These are phyloP conservation scores for Chironomus tepperi DNA, from an alignment of 1,140 invertebrate species.

Conservation along the genomic window DNA sequence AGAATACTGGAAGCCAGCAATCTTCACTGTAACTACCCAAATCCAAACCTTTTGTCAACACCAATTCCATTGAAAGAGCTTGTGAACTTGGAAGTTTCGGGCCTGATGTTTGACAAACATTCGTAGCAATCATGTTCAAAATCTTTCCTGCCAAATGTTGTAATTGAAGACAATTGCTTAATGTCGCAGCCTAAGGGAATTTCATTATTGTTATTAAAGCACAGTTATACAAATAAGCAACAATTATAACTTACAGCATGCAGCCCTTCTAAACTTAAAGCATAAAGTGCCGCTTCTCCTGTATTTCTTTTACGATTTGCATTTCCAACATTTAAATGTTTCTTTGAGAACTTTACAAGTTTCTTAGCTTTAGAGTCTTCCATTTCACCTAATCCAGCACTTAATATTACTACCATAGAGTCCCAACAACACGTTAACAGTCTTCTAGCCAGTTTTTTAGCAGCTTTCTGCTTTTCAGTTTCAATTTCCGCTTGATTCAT, in stretches of 20 bases:
- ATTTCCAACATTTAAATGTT: constrained; percentile 43
- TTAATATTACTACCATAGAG: constrained; percentile 78
- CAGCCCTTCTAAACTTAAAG: constrained; percentile 75
- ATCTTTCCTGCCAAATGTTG: constrained; percentile 53
- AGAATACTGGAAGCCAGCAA: constrained; percentile 90
- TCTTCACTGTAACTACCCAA: constrained; percentile 82
- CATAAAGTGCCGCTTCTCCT: constrained; percentile 60
- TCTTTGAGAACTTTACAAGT: constrained; percentile 46
- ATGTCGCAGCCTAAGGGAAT: constrained; percentile 50
- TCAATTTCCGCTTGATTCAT: constrained; percentile 56
- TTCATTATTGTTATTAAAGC: not conserved
- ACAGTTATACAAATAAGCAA: constrained; percentile 3
- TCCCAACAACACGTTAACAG: constrained; percentile 87
- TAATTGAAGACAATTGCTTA: constrained; percentile 64
- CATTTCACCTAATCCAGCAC: constrained; percentile 60
- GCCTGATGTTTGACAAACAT: constrained; percentile 45
- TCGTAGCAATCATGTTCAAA: constrained; percentile 37
- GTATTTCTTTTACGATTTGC: constrained; percentile 49
- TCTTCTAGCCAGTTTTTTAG: constrained; percentile 51
- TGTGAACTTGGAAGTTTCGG: constrained; percentile 72
- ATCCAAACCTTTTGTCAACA: constrained; percentile 65
- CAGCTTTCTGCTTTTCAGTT: constrained; percentile 49
- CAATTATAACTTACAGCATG: constrained; percentile 57
- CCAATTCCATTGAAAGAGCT: constrained; percentile 81
- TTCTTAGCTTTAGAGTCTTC: constrained; percentile 42